Evolutionary conservation across 1,140 invertebrate genomes (phyloP).

Genomic region (Branchinecta lindahli): DNA sequence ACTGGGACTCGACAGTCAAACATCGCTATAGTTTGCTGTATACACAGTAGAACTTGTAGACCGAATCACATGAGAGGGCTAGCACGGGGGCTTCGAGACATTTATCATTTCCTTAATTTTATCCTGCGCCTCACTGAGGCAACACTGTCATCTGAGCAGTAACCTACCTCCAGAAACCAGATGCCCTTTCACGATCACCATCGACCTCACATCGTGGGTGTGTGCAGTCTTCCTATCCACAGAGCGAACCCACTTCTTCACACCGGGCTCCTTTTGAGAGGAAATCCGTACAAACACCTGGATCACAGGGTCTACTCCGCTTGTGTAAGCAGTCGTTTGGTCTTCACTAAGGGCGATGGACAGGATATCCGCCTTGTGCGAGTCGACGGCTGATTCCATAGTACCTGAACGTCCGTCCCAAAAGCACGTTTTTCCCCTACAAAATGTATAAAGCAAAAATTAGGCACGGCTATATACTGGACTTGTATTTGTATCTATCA

Average conservation of each 20-base stretch:
- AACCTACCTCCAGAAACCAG: slow-evolving; percentile 52
- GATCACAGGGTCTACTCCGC: slow-evolving; percentile 63
- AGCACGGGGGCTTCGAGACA: too few relatives aligned
- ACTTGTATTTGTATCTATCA: slow-evolving; percentile 5
- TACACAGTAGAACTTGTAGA: too few relatives aligned
- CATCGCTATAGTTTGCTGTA: too few relatives aligned
- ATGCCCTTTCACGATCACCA: slow-evolving; percentile 41
- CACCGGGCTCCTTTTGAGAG: slow-evolving; percentile 28
- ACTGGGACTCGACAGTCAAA: too few relatives aligned
- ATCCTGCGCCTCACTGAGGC: too few relatives aligned
- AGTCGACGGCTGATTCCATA: slow-evolving; percentile 52
- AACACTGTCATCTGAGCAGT: too few relatives aligned
- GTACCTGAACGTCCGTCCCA: slow-evolving; percentile 69
- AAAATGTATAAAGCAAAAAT: slow-evolving; percentile 16
- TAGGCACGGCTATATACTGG: background rate
- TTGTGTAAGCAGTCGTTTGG: slow-evolving; percentile 50
- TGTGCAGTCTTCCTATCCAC: slow-evolving; percentile 53
- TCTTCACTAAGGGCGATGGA: slow-evolving; percentile 51
- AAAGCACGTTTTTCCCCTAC: slow-evolving; percentile 57
- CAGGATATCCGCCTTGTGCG: slow-evolving; percentile 62
- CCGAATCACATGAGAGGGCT: too few relatives aligned
- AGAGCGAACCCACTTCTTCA: slow-evolving; percentile 56
- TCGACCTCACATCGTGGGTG: slow-evolving; percentile 61
- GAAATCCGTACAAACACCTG: slow-evolving; percentile 46
- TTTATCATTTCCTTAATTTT: too few relatives aligned